Conservation (phyloP, 2,888 invertebrate species). For the Carabus problematicus region DNA sequence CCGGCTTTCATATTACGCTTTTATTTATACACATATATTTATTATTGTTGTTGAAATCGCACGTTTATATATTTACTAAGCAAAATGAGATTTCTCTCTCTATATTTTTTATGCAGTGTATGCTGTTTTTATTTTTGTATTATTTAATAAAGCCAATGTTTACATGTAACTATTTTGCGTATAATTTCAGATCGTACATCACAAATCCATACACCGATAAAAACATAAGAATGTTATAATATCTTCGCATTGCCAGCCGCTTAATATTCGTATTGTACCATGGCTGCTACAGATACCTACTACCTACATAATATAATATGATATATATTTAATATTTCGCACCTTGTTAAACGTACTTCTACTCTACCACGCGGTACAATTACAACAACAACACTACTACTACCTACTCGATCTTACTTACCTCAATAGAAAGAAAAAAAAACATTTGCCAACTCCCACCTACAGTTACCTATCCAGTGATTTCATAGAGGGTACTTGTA, state of each 20-base stretch:
- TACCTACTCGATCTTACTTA: too few species aligned
- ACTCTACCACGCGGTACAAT: too few species aligned
- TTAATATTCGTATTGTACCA: slow-evolving; percentile 11
- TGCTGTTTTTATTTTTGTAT: not conserved
- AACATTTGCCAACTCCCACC: too few species aligned
- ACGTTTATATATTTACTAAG: not conserved
- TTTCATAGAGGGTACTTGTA: too few species aligned
- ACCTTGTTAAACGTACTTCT: too few species aligned
- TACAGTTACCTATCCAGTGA: too few species aligned
- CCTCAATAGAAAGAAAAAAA: too few species aligned
- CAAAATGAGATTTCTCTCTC: not conserved
- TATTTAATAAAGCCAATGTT: not conserved
- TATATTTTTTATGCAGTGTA: slow-evolving; percentile 3
- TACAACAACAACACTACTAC: too few species aligned
- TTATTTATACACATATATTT: too few species aligned
- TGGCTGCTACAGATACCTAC: slow-evolving; percentile 5
- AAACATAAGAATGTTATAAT: slow-evolving; percentile 69
- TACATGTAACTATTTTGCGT: slow-evolving; percentile 23
- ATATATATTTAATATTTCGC: too few species aligned
- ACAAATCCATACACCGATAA: slow-evolving; percentile 71
- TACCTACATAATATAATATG: slow-evolving; percentile 1
- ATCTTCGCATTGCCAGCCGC: slow-evolving; percentile 51
- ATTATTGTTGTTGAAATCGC: too few species aligned
- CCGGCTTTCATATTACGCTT: too few species aligned
- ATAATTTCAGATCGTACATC: slow-evolving; percentile 69